Evolutionary conservation across 92 coral and sea anemone species (phyloP), one percentile per base, ranked within the genome.

Genomic region (Palythoa heliodiscus): DNA sequence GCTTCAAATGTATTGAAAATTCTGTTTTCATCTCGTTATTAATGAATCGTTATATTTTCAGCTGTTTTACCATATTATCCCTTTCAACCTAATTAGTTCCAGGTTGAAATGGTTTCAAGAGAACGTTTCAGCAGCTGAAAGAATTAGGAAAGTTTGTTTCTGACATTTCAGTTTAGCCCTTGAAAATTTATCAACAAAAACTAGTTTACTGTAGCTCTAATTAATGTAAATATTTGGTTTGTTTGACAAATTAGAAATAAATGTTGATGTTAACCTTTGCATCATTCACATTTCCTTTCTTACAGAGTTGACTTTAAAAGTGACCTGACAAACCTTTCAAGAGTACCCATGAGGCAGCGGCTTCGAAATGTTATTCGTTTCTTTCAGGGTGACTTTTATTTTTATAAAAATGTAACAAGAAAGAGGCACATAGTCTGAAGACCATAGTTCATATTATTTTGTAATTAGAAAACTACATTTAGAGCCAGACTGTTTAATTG

Each of bases 331-430:
- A 66, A 70, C 50, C 88, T 87, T 67, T 77, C 90, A 14, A 83
- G 82, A 9, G 78, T 86, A 22, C 14, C 92, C 0, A 40, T 86
- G 19, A 24, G 80, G 7, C 83, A 73, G 35, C 79, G 98, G 73
- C 66, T 91, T 47, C 84, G 83, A 58, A 90, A 92, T n/a, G 73
- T 92, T 53, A 19, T 88, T 23, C 85, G 60, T 47, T 94, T 94
- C 74, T 87, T 90, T 40, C 77, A 88, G 13, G 95, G 93, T 13
- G 92, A 90, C 53, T 94, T 83, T 78, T 73, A 90, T 10, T 94
- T 94, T 82, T 88, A 83, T 77, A 89, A 85, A 78, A 93, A 85
- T 52, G 86, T 84, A 66, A 87, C 53, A 12, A 80, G 84, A 48
- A 80, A 80, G 61, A 80, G 52, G 58, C 74, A 80, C 61, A 80